Percentiles rank a stretch among this genome's conserved stretches.
These are phyloP conservation scores for Xestia rhomboidea DNA, from an alignment of 2,888 invertebrate species.

Conservation along the genomic window DNA sequence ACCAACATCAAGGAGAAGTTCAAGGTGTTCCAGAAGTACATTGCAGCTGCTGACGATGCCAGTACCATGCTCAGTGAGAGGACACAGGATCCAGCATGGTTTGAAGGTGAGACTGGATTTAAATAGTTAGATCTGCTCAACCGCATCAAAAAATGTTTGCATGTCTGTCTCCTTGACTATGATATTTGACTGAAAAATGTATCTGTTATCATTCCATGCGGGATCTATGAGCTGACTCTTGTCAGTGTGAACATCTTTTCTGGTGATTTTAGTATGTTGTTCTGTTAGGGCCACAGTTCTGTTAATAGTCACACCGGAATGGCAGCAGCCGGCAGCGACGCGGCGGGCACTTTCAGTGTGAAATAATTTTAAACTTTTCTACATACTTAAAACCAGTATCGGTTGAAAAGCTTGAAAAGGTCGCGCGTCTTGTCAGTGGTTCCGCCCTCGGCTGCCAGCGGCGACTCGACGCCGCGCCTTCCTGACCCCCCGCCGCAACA, in stretches of 20 bases:
- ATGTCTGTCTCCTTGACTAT: not conserved
- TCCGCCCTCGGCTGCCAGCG: too few relatives aligned
- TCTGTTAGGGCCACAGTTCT: too few relatives aligned
- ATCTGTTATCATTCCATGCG: not conserved
- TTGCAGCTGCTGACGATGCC: constrained; percentile 87
- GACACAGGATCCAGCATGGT: constrained; percentile 95
- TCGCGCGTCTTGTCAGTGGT: too few relatives aligned
- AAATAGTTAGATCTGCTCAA: not conserved
- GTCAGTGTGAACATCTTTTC: not conserved
- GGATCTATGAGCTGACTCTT: not conserved
- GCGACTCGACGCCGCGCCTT: too few relatives aligned
- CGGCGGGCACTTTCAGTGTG: too few relatives aligned
- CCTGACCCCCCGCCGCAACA: too few relatives aligned
- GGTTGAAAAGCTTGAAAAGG: too few relatives aligned
- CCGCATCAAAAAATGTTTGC: not conserved
- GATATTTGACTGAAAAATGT: not conserved
- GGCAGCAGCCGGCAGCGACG: too few relatives aligned
- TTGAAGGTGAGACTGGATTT: constrained; percentile 89
- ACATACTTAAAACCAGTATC: too few relatives aligned
- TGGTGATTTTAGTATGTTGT: not conserved
- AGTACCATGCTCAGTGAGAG: constrained; percentile 91
- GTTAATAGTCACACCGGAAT: too few relatives aligned
- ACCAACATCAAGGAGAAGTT: constrained; percentile 91
- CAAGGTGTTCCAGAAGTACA: constrained; percentile 85
- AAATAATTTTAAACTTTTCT: too few relatives aligned